Conservation (phyloP, 2,797 vertebrate genomes). For the Sardinella longiceps region DNA sequence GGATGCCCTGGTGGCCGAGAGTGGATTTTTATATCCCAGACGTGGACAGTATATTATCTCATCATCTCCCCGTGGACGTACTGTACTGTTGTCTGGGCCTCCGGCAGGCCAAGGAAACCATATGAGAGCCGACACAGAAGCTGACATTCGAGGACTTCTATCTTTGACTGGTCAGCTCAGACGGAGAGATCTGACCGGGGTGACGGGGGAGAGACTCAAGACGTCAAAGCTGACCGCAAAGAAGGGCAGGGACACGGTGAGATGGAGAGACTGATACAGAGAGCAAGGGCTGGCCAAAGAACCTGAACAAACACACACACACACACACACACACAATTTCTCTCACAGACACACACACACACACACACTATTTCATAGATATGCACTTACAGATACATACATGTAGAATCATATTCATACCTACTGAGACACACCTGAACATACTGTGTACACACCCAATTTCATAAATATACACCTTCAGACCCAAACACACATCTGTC, state of each 20-base stretch:
- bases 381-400: background rate
- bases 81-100: background rate
- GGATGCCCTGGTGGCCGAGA: background rate
- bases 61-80: background rate
- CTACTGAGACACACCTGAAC: background rate
- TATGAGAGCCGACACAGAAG: conserved; percentile 25
- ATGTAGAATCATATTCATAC: background rate
- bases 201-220: background rate
- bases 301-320: conserved; percentile 23
- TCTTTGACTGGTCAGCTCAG: background rate
- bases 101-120: background rate
- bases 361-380: conserved; percentile 10
- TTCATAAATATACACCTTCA: background rate
- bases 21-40: background rate
- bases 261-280: background rate
- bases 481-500: background rate
- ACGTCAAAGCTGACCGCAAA: conserved; percentile 31
- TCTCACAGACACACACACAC: conserved; percentile 40
- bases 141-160: background rate
- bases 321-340: conserved; percentile 42
- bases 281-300: conserved; percentile 22
- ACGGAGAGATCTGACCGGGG: conserved; percentile 15
- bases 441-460: background rate
- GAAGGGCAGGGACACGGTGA: conserved; percentile 26
- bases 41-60: background rate